Conservation (phyloP, 2,797 vertebrate species). For the Otus scops region DNA sequence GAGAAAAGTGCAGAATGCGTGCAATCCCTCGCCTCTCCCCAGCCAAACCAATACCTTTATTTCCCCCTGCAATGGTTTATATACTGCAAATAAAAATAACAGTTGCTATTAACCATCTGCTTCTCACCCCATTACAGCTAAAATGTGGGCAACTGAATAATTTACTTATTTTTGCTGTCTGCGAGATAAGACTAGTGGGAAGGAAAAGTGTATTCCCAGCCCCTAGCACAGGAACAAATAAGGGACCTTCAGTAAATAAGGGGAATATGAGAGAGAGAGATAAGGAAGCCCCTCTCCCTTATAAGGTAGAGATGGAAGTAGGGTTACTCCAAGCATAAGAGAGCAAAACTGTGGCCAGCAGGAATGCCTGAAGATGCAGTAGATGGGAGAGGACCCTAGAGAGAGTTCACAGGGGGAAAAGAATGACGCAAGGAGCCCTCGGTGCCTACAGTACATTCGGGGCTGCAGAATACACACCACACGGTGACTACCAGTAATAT, state of each 20-base stretch:
- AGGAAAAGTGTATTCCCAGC: not conserved
- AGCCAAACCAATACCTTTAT: constrained; percentile 1
- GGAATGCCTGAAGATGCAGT: not conserved
- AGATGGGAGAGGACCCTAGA: not conserved
- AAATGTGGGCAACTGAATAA: constrained; percentile 24
- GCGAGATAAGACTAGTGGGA: not conserved
- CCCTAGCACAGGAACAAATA: not conserved
- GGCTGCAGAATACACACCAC: not conserved
- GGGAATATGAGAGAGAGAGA: not conserved
- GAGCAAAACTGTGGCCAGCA: not conserved
- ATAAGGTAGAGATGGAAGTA: not conserved
- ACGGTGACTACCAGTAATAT: not conserved
- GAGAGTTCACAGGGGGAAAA: not conserved
- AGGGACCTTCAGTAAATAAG: not conserved
- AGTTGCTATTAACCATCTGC: constrained; percentile 30
- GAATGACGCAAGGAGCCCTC: not conserved
- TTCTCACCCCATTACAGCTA: not conserved
- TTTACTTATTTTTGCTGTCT: not conserved
- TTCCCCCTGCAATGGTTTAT: not conserved
- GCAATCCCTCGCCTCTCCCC: not conserved
- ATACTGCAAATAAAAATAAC: not conserved
- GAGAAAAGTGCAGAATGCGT: constrained; percentile 10
- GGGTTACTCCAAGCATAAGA: not conserved
- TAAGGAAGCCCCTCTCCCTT: not conserved
- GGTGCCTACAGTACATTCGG: not conserved